Conservation (phyloP, 1,140 invertebrate genomes). For the Drosophila nigrodunni region DNA sequence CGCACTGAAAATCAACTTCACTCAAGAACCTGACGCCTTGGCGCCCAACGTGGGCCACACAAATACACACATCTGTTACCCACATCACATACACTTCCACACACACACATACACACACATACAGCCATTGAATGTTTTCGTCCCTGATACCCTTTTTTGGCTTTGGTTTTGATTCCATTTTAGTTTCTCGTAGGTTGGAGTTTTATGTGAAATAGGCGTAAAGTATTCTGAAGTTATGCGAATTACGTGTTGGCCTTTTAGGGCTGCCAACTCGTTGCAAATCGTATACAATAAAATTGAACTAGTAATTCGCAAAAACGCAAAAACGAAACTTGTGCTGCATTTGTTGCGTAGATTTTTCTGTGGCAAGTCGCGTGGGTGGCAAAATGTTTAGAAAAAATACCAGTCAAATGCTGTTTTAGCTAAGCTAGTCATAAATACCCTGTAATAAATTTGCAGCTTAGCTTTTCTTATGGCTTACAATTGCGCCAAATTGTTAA, state of each 20-base stretch:
- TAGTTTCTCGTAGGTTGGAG: conserved; percentile 31
- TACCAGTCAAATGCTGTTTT: background rate
- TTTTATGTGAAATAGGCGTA: conserved; percentile 75
- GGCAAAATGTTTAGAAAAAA: no score
- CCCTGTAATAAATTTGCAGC: background rate
- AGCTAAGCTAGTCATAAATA: background rate
- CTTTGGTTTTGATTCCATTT: conserved; percentile 8
- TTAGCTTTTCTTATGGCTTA: background rate
- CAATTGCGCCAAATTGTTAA: background rate
- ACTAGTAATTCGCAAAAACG: conserved; percentile 9
- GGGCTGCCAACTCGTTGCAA: conserved; percentile 27
- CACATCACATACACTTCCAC: conserved; percentile 8
- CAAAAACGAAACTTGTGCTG: conserved; percentile 12
- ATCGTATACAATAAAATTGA: conserved; percentile 2
- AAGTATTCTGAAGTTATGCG: conserved; percentile 70
- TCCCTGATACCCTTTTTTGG: background rate
- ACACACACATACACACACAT: conserved; percentile 1
- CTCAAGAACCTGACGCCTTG: conserved; percentile 29
- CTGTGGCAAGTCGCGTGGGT: no score
- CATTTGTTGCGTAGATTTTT: background rate
- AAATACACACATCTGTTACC: conserved; percentile 5
- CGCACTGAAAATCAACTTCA: conserved; percentile 75
- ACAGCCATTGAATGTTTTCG: background rate
- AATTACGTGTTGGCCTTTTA: conserved; percentile 61
- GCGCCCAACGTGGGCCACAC: conserved; percentile 22